Percentiles rank a stretch among this genome's conserved stretches.
These are phyloP conservation scores for Leucosticte australis DNA, from an alignment of 2,113 vertebrate species.

Conservation along the genomic window DNA sequence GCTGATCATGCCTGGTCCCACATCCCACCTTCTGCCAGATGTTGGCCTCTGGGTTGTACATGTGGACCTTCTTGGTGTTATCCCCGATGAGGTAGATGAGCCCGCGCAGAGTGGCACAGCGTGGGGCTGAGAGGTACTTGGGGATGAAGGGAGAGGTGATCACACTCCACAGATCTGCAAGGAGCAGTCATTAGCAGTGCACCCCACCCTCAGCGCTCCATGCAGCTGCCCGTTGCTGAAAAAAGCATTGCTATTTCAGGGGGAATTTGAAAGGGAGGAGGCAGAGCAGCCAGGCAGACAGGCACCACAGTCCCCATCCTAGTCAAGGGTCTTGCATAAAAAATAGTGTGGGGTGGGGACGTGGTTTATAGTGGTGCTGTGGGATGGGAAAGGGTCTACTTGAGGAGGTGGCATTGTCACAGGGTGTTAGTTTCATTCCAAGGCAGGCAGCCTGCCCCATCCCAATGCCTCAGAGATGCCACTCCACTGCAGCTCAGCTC, in stretches of 20 bases:
- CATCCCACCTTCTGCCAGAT: conserved; percentile 90
- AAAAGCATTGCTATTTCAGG: background rate
- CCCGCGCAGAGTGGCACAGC: conserved; percentile 82
- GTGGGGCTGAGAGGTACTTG: conserved; percentile 92
- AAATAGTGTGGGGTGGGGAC: rapidly evolving
- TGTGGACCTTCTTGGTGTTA: conserved; percentile 95
- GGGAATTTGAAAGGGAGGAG: background rate
- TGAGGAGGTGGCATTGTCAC: background rate
- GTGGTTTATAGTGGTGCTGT: background rate
- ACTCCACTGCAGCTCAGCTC: rapidly evolving
- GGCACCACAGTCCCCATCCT: rapidly evolving
- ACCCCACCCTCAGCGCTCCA: background rate
- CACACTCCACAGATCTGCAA: conserved; percentile 86
- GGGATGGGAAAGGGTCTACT: background rate
- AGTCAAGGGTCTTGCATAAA: rapidly evolving
- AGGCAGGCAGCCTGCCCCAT: background rate
- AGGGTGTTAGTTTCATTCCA: background rate
- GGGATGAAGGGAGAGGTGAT: conserved; percentile 94
- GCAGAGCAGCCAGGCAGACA: background rate
- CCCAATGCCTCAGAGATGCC: rapidly evolving
- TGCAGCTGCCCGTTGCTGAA: background rate
- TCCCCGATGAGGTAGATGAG: conserved; percentile 92
- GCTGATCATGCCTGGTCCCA: rapidly evolving
- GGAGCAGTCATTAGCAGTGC: background rate
- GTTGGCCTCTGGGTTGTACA: conserved; percentile 89